These are phyloP conservation scores for Neosalanx taihuensis DNA, from an alignment of 2,797 vertebrate genomes.

Conservation along the genomic window DNA sequence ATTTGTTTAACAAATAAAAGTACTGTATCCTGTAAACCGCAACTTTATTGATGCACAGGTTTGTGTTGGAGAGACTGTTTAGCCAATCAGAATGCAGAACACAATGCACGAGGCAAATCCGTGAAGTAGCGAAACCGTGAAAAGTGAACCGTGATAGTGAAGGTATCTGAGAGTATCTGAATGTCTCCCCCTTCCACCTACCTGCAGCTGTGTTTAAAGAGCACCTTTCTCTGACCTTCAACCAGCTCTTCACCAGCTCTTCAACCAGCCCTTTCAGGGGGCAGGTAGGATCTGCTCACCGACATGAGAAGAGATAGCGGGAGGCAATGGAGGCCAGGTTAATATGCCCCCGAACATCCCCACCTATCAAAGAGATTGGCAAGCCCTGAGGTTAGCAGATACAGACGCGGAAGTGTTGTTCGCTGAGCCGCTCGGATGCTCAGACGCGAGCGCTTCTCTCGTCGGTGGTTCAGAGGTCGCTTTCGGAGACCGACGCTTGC, in stretches of 20 bases:
- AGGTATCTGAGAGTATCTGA: no score
- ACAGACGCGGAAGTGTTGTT: conserved; percentile 30
- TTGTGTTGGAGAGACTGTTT: no score
- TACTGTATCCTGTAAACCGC: no score
- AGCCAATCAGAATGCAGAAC: no score
- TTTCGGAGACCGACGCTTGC: neutral
- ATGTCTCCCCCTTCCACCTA: conserved; percentile 50
- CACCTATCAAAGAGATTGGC: conserved; percentile 49
- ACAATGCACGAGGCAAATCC: conserved; percentile 51
- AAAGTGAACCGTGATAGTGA: no score
- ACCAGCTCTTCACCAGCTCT: conserved; percentile 46
- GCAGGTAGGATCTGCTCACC: conserved; percentile 11
- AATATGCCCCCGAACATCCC: conserved; percentile 52
- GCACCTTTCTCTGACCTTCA: conserved; percentile 61
- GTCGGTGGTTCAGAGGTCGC: conserved; percentile 32
- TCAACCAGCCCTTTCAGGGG: conserved; percentile 42
- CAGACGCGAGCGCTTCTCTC: conserved; percentile 39
- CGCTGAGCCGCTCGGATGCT: conserved; percentile 32
- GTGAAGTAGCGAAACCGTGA: conserved; percentile 57
- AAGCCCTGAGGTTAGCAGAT: conserved; percentile 36
- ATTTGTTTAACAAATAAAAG: no score
- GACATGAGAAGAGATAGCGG: conserved; percentile 3
- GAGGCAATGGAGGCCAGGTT: conserved; percentile 7
- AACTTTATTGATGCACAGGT: no score
- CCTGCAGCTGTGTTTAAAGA: conserved; percentile 58